A percentile compares a stretch with the other conserved stretches of the same genome.
phyloP scores from a whole-genome alignment of 2,113 vertebrate species.

The Dascyllus trimaculatus region DNA sequence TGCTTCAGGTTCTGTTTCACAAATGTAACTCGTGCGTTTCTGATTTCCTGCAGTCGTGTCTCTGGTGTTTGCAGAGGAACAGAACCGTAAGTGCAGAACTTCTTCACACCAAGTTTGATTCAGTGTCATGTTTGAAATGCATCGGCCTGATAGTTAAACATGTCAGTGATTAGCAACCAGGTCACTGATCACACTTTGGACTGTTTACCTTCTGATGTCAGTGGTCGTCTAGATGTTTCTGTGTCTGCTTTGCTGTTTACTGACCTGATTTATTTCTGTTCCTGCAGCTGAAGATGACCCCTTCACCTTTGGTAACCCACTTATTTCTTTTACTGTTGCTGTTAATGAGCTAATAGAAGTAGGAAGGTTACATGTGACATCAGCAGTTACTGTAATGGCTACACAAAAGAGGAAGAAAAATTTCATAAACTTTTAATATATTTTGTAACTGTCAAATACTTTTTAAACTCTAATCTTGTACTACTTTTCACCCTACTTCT shows the following conservation, averaged over 20 bases:
- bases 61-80: constrained; percentile 79
- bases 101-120: neutral
- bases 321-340: neutral
- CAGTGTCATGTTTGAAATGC: neutral
- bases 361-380: neutral
- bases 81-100: constrained; percentile 64
- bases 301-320: constrained; percentile 83
- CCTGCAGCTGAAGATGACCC: constrained; percentile 77
- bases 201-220: constrained; percentile 29
- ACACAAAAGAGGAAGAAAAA: too few relatives aligned
- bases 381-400: neutral
- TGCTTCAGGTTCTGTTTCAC: neutral
- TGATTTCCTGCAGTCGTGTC: constrained; percentile 78
- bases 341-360: neutral
- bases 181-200: constrained; percentile 24
- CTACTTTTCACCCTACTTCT: too few relatives aligned
- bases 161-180: constrained; percentile 50
- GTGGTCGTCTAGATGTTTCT: constrained; percentile 14
- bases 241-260: constrained; percentile 6
- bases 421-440: too few relatives aligned
- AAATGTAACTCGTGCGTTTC: neutral
- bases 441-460: too few relatives aligned
- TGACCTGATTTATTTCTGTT: constrained; percentile 41
- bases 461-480: too few relatives aligned
- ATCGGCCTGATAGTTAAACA: constrained; percentile 18